A percentile compares a stretch with the other conserved stretches of the same genome.
Evolutionary conservation across 2,797 vertebrate genomes (phyloP).

Genomic region (Eremophila alpestris): DNA sequence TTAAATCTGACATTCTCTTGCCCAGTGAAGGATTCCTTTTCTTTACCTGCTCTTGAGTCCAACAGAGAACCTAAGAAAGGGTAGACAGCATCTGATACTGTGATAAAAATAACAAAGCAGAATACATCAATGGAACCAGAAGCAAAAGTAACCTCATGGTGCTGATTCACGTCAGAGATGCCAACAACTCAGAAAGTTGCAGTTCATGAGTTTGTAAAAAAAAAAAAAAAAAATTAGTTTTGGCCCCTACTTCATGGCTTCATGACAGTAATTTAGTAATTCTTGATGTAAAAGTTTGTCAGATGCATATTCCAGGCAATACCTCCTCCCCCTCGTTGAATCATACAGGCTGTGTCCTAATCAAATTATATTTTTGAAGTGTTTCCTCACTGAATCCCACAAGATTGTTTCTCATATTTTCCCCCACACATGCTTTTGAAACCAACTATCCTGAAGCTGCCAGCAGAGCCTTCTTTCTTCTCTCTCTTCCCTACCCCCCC

Average conservation of each 20-base stretch:
- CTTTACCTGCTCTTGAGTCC: neutral
- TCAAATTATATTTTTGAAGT: constrained; percentile 80
- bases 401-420: constrained; percentile 66
- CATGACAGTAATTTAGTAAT: constrained; percentile 72
- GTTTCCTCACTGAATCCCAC: constrained; percentile 77
- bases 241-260: constrained; percentile 63
- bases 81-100: neutral
- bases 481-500: neutral
- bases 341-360: constrained; percentile 77
- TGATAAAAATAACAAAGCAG: neutral
- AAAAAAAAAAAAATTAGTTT: constrained; percentile 5
- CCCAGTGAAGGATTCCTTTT: neutral
- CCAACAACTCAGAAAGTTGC: constrained; percentile 64
- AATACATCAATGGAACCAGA: constrained; percentile 7
- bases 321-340: constrained; percentile 78
- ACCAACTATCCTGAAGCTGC: constrained; percentile 42
- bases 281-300: constrained; percentile 71
- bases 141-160: neutral
- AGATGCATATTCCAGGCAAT: constrained; percentile 77
- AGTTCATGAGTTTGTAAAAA: constrained; percentile 35
- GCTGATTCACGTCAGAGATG: constrained; percentile 47
- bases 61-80: neutral
- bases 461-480: constrained; percentile 52
- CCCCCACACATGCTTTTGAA: constrained; percentile 66
- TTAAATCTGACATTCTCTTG: neutral